These are phyloP conservation scores for Calypte anna DNA, from an alignment of 2,113 vertebrate genomes.

Conservation along the genomic window DNA sequence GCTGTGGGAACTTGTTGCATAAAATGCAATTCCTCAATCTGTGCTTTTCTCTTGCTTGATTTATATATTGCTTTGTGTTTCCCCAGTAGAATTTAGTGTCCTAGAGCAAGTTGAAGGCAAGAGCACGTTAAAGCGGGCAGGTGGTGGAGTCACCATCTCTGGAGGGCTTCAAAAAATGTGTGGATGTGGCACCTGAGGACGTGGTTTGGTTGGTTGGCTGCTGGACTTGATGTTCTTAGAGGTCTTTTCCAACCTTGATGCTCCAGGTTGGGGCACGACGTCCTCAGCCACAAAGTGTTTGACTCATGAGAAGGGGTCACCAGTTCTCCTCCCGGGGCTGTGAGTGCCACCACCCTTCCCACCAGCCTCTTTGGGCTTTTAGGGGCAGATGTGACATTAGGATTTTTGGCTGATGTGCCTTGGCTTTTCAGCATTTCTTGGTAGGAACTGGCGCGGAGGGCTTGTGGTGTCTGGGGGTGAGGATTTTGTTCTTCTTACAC, in stretches of 20 bases:
- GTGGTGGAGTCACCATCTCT: no score
- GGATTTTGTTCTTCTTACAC: not conserved
- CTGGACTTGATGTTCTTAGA: no score
- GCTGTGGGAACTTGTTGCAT: not conserved
- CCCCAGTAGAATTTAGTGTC: not conserved
- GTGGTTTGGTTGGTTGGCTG: no score
- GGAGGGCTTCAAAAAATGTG: not conserved
- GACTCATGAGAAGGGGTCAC: fast-evolving
- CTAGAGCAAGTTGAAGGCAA: not conserved
- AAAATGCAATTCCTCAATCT: not conserved
- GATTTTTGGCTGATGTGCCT: not conserved
- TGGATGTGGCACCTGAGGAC: not conserved
- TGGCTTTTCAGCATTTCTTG: not conserved
- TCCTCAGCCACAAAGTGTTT: fast-evolving
- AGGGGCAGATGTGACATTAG: not conserved
- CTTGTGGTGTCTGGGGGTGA: not conserved
- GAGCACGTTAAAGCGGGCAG: not conserved
- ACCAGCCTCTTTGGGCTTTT: fast-evolving
- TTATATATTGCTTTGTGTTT: not conserved
- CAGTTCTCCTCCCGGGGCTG: fast-evolving
- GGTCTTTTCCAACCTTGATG: no score
- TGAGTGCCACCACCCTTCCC: not conserved
- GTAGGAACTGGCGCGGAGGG: not conserved
- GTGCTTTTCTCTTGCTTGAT: not conserved
- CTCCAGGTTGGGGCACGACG: no score